These are phyloP conservation scores for Indri indri DNA, from an alignment of 2,113 vertebrate species.

Conservation along the genomic window DNA sequence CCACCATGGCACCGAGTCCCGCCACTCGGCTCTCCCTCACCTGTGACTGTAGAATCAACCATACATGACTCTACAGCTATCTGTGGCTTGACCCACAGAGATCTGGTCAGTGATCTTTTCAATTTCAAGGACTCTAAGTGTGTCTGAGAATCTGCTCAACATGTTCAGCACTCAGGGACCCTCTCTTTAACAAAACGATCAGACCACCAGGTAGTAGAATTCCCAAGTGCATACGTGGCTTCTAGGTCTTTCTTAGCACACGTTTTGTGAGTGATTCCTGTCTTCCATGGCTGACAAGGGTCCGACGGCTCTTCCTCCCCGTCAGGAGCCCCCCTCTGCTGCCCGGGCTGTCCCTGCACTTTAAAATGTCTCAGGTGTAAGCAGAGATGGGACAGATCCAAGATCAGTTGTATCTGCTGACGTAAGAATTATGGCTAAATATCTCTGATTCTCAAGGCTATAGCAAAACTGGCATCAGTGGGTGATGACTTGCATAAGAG, in stretches of 20 bases:
- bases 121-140: not conserved
- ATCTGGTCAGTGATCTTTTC: not conserved
- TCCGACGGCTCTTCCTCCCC: fast-evolving
- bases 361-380: not conserved
- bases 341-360: fast-evolving
- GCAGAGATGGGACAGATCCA: fast-evolving
- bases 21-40: too few relatives aligned
- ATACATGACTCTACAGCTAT: too few relatives aligned
- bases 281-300: not conserved
- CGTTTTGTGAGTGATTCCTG: fast-evolving
- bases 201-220: not conserved
- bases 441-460: not conserved
- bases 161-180: not conserved
- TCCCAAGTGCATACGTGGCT: not conserved
- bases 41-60: too few relatives aligned
- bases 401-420: not conserved
- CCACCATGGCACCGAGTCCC: fast-evolving
- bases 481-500: not conserved
- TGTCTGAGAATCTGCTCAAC: not conserved
- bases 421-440: not conserved
- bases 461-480: not conserved
- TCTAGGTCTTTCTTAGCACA: not conserved
- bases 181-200: not conserved
- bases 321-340: too few relatives aligned
- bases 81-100: not conserved